Base-by-base conservation (phyloP, 2,797 vertebrate genomes). In the Catostomus latipinnis region DNA sequence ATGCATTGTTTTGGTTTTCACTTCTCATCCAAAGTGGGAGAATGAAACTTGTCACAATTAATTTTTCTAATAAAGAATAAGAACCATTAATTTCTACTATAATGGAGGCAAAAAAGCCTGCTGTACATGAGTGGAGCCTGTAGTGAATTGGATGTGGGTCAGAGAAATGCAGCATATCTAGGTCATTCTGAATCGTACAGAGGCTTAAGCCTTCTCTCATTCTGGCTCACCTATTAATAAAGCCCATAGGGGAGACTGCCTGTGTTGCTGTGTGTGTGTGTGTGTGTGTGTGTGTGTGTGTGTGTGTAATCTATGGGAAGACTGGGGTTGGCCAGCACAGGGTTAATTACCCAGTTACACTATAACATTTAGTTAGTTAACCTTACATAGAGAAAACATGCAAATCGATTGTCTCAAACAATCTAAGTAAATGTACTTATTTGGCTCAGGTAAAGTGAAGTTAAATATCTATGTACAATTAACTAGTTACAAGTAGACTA, bases 101-200 rank as follows among this genome's bases (percentile, higher is more conserved):
- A 53, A 53, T 12, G 46, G 48, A 62, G 57, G 16, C 14, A 16
- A 71, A 14, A 34, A 13, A 74, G 63, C 7, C 56, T 72, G 75
- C 22, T 54, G 76, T 81, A 60, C 50, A 72, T 60, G 34, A 66
- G 13, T 61, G 10, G 53, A 69, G 57, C 65, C 57, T 76, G 79
- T 77, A 60, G 62, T 56, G 70, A 60, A 82, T 53, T 74, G 76
- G 80, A 84, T 84, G 76, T 80, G 82, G 82, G 76, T 86, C 80
- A 82, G 63, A 71, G 70, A 80, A 66, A 81, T 53, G 57, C 67
- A 70, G 66, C 58, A 80, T 74, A 83, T 82, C 68, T 86, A 76
- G 84, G 84, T 82, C 84, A 84, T 61, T 66, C 49, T 52, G 73
- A 74, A 81, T 85, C 22, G 58, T 66, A 70, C 13, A 65, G 67